phyloP scores from a whole-genome alignment of 2,888 invertebrate genomes.

The Papilio protenor region DNA sequence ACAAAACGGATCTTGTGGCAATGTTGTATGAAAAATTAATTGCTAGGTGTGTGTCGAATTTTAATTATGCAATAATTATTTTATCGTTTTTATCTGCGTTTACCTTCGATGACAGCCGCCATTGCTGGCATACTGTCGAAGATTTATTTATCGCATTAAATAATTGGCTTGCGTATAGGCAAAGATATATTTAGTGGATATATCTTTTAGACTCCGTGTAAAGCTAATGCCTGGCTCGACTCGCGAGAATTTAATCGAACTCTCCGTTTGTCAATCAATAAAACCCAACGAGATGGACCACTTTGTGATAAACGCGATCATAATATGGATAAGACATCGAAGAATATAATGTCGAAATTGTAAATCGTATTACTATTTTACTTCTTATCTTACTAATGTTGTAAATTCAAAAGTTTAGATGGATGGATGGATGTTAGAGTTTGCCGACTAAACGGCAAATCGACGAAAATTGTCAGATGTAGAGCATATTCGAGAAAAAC shows the following conservation, averaged over 20 bases:
- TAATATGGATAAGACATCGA: slow-evolving; percentile 58
- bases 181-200: slow-evolving; percentile 52
- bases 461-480: no score
- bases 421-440: no score
- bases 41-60: slow-evolving; percentile 31
- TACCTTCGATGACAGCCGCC: slow-evolving; percentile 48
- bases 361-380: background rate
- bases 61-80: slow-evolving; percentile 41
- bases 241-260: slow-evolving; percentile 77
- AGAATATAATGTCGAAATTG: background rate
- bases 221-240: slow-evolving; percentile 70
- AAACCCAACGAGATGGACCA: slow-evolving; percentile 67
- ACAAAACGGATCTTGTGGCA: slow-evolving; percentile 27
- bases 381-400: no score
- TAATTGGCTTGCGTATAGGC: slow-evolving; percentile 52
- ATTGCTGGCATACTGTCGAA: slow-evolving; percentile 47
- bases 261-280: slow-evolving; percentile 82
- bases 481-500: no score
- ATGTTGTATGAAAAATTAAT: slow-evolving; percentile 35
- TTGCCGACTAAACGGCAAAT: no score
- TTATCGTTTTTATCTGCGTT: slow-evolving; percentile 32
- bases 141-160: slow-evolving; percentile 57
- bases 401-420: no score
- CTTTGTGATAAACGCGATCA: slow-evolving; percentile 57
- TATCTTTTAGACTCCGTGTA: slow-evolving; percentile 63